Evolutionary conservation across 2,113 vertebrate species (phyloP).

Genomic region (Peromyscus leucopus): DNA sequence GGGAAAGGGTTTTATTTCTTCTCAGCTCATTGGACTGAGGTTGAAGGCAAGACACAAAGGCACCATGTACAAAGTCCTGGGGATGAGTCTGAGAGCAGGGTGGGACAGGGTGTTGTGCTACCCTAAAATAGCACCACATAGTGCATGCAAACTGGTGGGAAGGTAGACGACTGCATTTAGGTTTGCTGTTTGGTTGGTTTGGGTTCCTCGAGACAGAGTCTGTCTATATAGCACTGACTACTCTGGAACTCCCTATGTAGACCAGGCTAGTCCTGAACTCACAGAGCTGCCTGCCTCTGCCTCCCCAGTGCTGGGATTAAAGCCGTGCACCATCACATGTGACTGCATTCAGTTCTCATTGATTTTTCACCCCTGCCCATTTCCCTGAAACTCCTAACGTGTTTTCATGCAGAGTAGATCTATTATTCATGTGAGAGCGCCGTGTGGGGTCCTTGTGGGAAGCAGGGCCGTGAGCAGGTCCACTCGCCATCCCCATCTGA

Average conservation of each 20-base stretch:
- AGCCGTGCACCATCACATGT: neutral
- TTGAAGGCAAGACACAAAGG: neutral
- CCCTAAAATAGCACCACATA: neutral
- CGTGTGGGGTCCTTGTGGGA: rapidly evolving
- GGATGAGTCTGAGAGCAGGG: neutral
- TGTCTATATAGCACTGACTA: neutral
- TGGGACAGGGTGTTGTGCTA: neutral
- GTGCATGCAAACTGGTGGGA: neutral
- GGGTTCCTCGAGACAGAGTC: neutral
- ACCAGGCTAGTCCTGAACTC: neutral
- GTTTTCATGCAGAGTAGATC: neutral
- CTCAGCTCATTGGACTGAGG: neutral
- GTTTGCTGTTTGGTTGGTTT: neutral
- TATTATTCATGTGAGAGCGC: neutral
- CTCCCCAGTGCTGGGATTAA: neutral
- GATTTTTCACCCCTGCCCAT: neutral
- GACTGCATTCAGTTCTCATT: neutral
- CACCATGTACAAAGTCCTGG: neutral
- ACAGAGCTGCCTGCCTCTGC: neutral
- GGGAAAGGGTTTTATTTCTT: neutral
- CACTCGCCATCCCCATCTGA: neutral
- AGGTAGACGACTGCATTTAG: neutral
- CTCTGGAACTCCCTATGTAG: neutral
- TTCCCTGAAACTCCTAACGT: neutral
- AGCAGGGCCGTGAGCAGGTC: rapidly evolving